Evolutionary conservation across 2,888 invertebrate species (phyloP).

Genomic region (Thecocarcelia acutangulata): DNA sequence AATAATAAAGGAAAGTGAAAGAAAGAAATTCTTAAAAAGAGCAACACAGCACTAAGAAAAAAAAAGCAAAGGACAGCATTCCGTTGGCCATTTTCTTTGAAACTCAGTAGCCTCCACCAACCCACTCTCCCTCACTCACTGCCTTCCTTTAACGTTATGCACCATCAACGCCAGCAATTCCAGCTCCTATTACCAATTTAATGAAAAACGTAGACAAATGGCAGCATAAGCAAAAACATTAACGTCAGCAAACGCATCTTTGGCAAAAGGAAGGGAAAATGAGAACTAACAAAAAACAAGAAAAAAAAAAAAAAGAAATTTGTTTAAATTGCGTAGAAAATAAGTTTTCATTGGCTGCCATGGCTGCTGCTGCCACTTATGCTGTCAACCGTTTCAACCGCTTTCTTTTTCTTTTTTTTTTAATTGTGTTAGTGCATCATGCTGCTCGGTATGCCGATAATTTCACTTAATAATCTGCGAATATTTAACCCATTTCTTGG

Average conservation of each 20-base stretch:
- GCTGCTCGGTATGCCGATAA: conserved; percentile 43
- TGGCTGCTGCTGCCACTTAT: conserved; percentile 26
- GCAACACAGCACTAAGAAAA: conserved; percentile 27
- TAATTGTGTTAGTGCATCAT: background rate
- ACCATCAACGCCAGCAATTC: conserved; percentile 3
- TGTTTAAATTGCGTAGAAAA: conserved; percentile 65
- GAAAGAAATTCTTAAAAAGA: conserved; percentile 22
- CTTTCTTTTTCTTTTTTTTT: background rate
- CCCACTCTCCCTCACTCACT: too few relatives aligned
- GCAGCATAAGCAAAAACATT: conserved; percentile 4
- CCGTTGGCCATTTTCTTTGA: conserved; percentile 26
- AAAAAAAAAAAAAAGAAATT: conserved; percentile 41
- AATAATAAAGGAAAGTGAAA: conserved; percentile 14
- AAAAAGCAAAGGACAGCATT: conserved; percentile 24
- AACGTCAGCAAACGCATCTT: conserved; percentile 19
- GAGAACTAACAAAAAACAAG: background rate
- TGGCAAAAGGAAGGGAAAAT: background rate
- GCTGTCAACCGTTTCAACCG: conserved; percentile 4
- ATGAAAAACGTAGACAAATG: conserved; percentile 62
- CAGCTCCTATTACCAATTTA: conserved; percentile 56
- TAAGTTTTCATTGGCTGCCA: conserved; percentile 62
- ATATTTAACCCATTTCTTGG: conserved; percentile 59
- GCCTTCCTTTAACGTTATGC: background rate
- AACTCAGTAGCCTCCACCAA: too few relatives aligned
- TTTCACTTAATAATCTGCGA: conserved; percentile 58